Conservation (phyloP, 2,888 invertebrate genomes). For the Gonocerus acuteangulatus region DNA sequence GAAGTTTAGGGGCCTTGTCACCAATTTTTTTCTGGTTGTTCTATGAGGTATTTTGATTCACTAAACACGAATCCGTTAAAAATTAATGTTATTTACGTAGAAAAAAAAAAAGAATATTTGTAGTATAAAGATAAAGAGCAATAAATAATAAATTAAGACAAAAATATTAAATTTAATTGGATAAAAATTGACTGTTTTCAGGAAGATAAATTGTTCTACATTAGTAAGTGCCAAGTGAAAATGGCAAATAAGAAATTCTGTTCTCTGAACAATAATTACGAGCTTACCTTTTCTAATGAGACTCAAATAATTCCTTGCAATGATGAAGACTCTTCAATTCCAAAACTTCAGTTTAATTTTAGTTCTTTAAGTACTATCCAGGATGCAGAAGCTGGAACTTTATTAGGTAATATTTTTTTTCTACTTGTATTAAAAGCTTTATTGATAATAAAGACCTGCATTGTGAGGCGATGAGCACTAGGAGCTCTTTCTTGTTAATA, state of each 20-base stretch:
- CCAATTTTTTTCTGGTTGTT: no score
- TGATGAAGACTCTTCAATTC: slow-evolving; percentile 57
- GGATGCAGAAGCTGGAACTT: slow-evolving; percentile 55
- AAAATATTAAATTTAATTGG: no score
- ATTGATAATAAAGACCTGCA: no score
- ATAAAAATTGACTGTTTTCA: no score
- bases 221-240: slow-evolving; percentile 78
- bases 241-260: slow-evolving; percentile 87
- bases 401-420: slow-evolving; percentile 58
- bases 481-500: no score
- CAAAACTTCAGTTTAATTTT: slow-evolving; percentile 70
- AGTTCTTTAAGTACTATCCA: slow-evolving; percentile 66
- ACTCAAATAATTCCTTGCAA: slow-evolving; percentile 50
- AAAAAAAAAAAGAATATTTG: neutral
- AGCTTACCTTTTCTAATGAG: slow-evolving; percentile 79
- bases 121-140: neutral
- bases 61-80: no score
- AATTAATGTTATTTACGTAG: neutral
- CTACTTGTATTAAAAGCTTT: no score
- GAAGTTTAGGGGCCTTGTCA: no score
- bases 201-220: slow-evolving; percentile 77
- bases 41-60: no score
- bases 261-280: slow-evolving; percentile 85
- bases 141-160: no score
- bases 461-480: no score